Conservation (phyloP, 2,888 invertebrate genomes). For the Synanthedon tipuliformis region DNA sequence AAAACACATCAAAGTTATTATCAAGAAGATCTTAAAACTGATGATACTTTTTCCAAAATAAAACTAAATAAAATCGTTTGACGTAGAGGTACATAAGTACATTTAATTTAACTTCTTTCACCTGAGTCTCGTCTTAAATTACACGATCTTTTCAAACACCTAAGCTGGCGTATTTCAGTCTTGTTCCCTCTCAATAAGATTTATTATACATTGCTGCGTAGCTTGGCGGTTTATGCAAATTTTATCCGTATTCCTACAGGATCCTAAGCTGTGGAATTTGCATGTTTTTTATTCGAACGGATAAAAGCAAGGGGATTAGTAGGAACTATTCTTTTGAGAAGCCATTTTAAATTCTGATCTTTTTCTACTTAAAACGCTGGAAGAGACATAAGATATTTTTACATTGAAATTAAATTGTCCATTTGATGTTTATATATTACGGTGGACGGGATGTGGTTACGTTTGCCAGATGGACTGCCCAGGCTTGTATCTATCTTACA, state of each 20-base stretch:
- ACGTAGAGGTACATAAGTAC: too few species aligned
- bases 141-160: not conserved
- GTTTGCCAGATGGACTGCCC: too few species aligned
- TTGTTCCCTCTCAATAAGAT: too few species aligned
- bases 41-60: too few species aligned
- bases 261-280: not conserved
- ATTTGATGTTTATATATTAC: not conserved
- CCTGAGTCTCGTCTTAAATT: not conserved
- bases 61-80: not conserved
- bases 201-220: not conserved
- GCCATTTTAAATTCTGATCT: not conserved
- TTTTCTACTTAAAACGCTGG: too few species aligned
- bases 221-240: not conserved
- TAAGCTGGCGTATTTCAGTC: too few species aligned
- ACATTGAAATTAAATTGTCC: not conserved
- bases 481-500: too few species aligned
- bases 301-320: not conserved
- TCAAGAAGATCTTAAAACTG: too few species aligned
- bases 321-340: not conserved
- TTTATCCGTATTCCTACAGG: not conserved
- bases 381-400: too few species aligned
- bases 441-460: too few species aligned
- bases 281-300: not conserved
- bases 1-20: too few species aligned
- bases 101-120: not conserved